Evolutionary conservation across 2,113 vertebrate genomes (phyloP).

Genomic region (Benitochromis conjunctus): DNA sequence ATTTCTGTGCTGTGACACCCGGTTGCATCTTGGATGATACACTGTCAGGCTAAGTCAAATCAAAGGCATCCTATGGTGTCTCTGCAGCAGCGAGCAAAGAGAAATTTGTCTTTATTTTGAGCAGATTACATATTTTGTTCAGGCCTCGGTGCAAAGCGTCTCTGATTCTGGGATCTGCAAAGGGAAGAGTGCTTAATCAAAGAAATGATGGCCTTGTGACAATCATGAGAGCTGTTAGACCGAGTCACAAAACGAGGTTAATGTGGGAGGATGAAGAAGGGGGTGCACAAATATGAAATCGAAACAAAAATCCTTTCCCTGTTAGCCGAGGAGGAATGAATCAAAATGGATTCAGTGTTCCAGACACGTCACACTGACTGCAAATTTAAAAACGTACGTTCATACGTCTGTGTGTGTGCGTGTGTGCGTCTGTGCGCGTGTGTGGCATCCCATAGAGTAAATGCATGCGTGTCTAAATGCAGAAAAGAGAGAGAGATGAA

Average conservation of each 20-base stretch:
- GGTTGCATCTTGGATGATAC: conserved; percentile 37
- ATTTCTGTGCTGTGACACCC: conserved; percentile 48
- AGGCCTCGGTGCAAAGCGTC: not conserved
- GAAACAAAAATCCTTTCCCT: not conserved
- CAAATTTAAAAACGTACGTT: not conserved
- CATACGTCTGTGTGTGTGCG: not conserved
- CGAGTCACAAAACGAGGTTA: not conserved
- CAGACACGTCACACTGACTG: not conserved
- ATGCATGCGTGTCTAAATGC: conserved; percentile 7
- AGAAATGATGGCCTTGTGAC: conserved; percentile 10
- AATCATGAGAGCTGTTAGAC: not conserved
- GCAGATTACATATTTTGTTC: not conserved
- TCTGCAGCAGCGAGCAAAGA: not conserved
- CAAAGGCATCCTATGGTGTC: conserved; percentile 24
- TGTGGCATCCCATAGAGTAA: conserved; percentile 16
- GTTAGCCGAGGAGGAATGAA: not conserved
- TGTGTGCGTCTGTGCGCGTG: not conserved
- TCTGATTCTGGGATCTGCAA: not conserved
- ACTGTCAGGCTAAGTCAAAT: conserved; percentile 48
- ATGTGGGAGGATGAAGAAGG: not conserved
- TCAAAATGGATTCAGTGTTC: conserved; percentile 4
- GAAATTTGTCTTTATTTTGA: not conserved
- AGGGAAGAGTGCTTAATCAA: not conserved
- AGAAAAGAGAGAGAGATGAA: not conserved
- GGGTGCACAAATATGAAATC: not conserved